phyloP scores from a whole-genome alignment of 2,113 vertebrate species.

The Calonectris borealis region DNA sequence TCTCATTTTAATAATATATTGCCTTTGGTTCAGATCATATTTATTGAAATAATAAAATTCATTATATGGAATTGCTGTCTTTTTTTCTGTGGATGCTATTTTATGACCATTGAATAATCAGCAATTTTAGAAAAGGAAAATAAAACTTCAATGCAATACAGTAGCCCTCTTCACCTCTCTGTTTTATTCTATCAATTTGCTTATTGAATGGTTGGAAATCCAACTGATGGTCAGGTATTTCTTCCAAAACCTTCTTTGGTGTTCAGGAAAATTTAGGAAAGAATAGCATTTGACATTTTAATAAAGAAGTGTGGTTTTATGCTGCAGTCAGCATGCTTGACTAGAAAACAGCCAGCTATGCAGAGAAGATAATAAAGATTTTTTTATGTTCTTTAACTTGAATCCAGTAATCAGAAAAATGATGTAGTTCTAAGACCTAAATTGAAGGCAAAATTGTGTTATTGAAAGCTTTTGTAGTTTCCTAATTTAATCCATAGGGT shows the following conservation, averaged over 20 bases:
- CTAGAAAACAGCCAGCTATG: constrained; percentile 43
- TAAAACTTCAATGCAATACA: background rate
- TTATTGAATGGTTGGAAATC: constrained; percentile 38
- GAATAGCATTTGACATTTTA: constrained; percentile 64
- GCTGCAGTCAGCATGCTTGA: constrained; percentile 38
- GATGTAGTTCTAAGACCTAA: constrained; percentile 39
- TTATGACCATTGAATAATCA: background rate
- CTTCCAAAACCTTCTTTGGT: constrained; percentile 26
- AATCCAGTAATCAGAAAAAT: constrained; percentile 58
- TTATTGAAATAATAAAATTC: too few species aligned
- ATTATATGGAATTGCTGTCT: background rate
- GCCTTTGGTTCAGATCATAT: background rate
- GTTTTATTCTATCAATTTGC: background rate
- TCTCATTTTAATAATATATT: background rate
- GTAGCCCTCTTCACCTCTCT: background rate
- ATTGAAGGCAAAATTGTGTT: constrained; percentile 50
- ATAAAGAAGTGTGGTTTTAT: constrained; percentile 62
- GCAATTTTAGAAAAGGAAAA: background rate
- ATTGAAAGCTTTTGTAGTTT: constrained; percentile 21
- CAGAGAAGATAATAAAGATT: constrained; percentile 37
- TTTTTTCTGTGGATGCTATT: constrained; percentile 5
- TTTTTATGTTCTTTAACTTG: constrained; percentile 7
- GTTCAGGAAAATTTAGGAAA: constrained; percentile 53
- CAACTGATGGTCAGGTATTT: constrained; percentile 15
- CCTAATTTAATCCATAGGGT: constrained; percentile 15